Conservation (phyloP, 1,140 invertebrate species). For the Papilio machaon region DNA sequence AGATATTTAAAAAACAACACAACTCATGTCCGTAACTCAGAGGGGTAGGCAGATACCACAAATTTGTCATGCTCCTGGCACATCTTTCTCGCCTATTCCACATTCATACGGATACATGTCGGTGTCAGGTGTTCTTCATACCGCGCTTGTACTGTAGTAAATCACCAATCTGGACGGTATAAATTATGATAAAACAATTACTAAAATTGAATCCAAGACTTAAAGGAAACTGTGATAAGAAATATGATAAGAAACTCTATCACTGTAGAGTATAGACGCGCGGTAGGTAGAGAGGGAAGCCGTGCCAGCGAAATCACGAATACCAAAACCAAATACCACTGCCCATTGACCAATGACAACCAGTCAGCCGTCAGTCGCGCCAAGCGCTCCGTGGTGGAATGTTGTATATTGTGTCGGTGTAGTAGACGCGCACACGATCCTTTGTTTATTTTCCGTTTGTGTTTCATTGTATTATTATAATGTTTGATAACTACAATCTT, state of each 20-base stretch:
- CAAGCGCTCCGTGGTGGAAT: not conserved
- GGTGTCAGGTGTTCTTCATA: too few species aligned
- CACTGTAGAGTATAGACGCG: not conserved
- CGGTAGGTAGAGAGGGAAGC: conserved; percentile 23
- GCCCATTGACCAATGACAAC: conserved; percentile 22
- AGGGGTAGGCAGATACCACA: too few species aligned
- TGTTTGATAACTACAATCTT: conserved; percentile 7
- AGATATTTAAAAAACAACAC: too few species aligned
- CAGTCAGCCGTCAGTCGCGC: conserved; percentile 32
- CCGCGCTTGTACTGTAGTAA: too few species aligned
- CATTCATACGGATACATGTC: too few species aligned
- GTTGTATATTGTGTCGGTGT: not conserved
- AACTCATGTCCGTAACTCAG: too few species aligned
- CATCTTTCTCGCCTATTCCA: too few species aligned
- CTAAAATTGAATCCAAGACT: not conserved
- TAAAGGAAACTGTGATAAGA: not conserved
- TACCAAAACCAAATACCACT: conserved; percentile 14
- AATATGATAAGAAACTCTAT: not conserved
- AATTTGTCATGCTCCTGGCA: too few species aligned
- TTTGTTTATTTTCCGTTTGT: conserved; percentile 34
- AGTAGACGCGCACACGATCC: conserved; percentile 4
- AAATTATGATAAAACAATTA: not conserved
- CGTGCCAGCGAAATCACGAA: conserved; percentile 25
- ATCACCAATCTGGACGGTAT: too few species aligned
- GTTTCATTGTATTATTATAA: conserved; percentile 16